Base-by-base conservation (phyloP, 2,113 vertebrate genomes). In the Stegastes partitus region DNA sequence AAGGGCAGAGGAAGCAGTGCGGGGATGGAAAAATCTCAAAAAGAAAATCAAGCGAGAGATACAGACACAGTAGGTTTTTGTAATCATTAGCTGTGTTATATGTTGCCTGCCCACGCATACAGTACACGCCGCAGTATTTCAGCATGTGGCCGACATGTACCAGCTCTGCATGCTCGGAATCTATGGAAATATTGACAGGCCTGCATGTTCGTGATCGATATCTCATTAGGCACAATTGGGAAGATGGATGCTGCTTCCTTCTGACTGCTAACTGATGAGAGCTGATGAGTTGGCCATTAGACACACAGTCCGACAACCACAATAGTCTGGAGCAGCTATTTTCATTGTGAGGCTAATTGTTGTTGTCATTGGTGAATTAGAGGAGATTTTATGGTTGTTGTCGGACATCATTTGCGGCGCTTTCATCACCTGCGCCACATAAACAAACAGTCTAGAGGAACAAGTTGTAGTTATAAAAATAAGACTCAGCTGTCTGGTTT, bases 171-270 rank as follows among this genome's bases (percentile, higher is more conserved):
- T 76, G 34, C 54, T 4, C 1, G 73, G 61, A 85, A 84, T 87
- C 88, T 77, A 85, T 77, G 82, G 77, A 71, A 83, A 90, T 90
- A 92, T 90, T 83, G 76, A 92, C 85, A 76, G 85, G 80, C 50
- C 81, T 51, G 77, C 76, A 66, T 85, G 91, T 88, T 69, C n/a
- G 25, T 66, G 87, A 92, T 94, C 92, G 50, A 94, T 94, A 94
- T 87, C 90, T 93, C 91, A 93, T 94, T 93, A 94, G 78, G 79
- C 62, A 53, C 80, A 77, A 88, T 90, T 89, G 86, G 69, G 69
- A 83, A 91, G 90, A 92, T 86, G 87, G 91, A 92, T 89, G 88
- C 68, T 47, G 75, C 80, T 51, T 69, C 66, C 15, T 77, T 62
- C 77, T n/a, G 82, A 75, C 79, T 74, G 83, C 84, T 83, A 76